phyloP scores from a whole-genome alignment of 2,113 vertebrate genomes.

The Apodemus sylvaticus region DNA sequence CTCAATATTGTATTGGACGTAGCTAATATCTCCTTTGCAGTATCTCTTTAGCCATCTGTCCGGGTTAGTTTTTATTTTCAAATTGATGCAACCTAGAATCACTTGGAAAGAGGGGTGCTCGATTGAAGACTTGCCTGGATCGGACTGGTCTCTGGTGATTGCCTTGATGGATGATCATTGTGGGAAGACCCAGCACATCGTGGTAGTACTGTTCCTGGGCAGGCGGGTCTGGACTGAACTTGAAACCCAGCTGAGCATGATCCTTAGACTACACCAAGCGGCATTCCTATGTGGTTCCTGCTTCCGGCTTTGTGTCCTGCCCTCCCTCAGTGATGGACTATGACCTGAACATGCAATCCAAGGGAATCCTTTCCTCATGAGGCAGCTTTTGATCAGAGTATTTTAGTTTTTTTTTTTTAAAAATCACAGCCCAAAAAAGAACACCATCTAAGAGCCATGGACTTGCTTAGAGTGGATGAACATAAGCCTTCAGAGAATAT shows the following conservation, averaged over 20 bases:
- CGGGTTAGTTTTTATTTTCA: not conserved
- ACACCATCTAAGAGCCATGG: not conserved
- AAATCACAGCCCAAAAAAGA: not conserved
- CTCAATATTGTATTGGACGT: too few species aligned
- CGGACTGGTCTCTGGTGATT: not conserved
- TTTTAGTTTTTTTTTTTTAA: not conserved
- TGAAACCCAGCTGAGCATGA: not conserved
- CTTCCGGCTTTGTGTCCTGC: not conserved
- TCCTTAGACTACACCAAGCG: not conserved
- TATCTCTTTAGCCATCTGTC: not conserved
- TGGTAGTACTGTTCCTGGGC: not conserved
- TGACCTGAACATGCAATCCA: not conserved
- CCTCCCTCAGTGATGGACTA: not conserved
- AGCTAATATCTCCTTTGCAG: not conserved
- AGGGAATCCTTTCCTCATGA: not conserved
- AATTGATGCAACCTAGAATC: not conserved
- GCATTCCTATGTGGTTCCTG: not conserved
- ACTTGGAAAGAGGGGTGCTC: not conserved
- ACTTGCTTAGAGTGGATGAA: not conserved
- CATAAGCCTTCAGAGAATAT: not conserved
- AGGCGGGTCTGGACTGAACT: not conserved
- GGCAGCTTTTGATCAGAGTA: not conserved
- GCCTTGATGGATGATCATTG: not conserved
- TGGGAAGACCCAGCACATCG: not conserved
- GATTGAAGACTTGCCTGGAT: not conserved